These are phyloP conservation scores for Isoperla grammatica DNA, from an alignment of 2,888 invertebrate species.

Conservation along the genomic window DNA sequence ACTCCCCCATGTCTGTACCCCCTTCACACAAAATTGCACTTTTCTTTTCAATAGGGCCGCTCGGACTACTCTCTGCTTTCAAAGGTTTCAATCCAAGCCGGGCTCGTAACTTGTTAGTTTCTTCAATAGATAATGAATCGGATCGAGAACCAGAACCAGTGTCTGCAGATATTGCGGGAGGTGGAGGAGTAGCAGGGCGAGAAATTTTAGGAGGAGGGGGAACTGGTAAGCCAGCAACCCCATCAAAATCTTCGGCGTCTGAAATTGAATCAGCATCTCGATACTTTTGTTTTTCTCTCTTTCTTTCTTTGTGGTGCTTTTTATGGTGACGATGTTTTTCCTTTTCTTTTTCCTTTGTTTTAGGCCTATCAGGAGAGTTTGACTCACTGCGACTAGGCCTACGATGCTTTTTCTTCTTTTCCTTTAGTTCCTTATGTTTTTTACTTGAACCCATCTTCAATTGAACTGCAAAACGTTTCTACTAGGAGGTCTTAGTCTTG, in stretches of 20 bases:
- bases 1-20: constrained; percentile 59
- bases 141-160: constrained; percentile 39
- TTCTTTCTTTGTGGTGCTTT: constrained; percentile 42
- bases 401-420: constrained; percentile 63
- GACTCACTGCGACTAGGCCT: constrained; percentile 1
- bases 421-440: constrained; percentile 60
- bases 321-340: constrained; percentile 44
- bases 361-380: constrained; percentile 38
- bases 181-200: constrained; percentile 34
- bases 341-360: constrained; percentile 32
- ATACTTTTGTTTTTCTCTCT: constrained; percentile 37
- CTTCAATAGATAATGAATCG: constrained; percentile 67
- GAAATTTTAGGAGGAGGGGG: constrained; percentile 40
- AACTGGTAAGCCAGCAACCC: constrained; percentile 18
- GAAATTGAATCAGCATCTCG: constrained; percentile 21
- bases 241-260: neutral
- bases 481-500: too few relatives aligned
- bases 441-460: constrained; percentile 60
- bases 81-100: constrained; percentile 92
- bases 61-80: constrained; percentile 51
- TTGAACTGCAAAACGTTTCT: too few relatives aligned
- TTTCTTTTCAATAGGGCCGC: neutral
- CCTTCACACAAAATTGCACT: constrained; percentile 30
- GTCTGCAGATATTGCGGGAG: constrained; percentile 35
- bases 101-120: constrained; percentile 83